Conservation (phyloP, 2,888 invertebrate species). For the Scaptomyza flava region DNA sequence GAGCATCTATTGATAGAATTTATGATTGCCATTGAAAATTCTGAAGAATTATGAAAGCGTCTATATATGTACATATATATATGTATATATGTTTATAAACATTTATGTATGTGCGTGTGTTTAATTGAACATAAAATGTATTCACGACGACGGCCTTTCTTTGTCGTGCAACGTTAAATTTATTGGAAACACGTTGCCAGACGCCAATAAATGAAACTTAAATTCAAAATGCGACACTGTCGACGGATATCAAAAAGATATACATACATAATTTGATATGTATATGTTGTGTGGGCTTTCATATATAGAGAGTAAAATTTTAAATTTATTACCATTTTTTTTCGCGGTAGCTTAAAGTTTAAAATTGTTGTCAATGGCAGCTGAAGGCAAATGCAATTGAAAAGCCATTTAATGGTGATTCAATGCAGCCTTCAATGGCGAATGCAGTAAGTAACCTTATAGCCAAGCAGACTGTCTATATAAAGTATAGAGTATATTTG, state of each 20-base stretch:
- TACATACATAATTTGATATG: neutral
- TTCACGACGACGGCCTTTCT: slow-evolving; percentile 54
- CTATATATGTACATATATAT: neutral
- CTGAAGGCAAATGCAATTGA: slow-evolving; percentile 63
- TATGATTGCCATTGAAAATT: slow-evolving; percentile 70
- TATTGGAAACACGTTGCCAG: slow-evolving; percentile 68
- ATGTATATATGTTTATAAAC: neutral
- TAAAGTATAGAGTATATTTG: neutral
- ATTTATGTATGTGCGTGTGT: neutral
- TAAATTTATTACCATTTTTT: too few species aligned
- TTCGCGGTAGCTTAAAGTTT: neutral
- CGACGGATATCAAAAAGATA: slow-evolving; percentile 8
- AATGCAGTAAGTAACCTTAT: slow-evolving; percentile 12
- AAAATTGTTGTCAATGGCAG: slow-evolving; percentile 17
- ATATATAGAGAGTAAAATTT: neutral
- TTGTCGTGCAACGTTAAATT: slow-evolving; percentile 58
- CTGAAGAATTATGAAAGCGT: slow-evolving; percentile 51
- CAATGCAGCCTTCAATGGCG: slow-evolving; percentile 36
- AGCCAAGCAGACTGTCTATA: neutral
- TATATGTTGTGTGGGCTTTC: neutral
- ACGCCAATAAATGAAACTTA: slow-evolving; percentile 77
- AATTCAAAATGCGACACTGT: slow-evolving; percentile 48
- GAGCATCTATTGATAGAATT: slow-evolving; percentile 65
- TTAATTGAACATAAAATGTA: slow-evolving; percentile 36
- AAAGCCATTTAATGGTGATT: slow-evolving; percentile 62